Evolutionary conservation across 1,140 invertebrate species (phyloP), one percentile per base, ranked within the genome.

Genomic region (Stegodyphus mimosarum): DNA sequence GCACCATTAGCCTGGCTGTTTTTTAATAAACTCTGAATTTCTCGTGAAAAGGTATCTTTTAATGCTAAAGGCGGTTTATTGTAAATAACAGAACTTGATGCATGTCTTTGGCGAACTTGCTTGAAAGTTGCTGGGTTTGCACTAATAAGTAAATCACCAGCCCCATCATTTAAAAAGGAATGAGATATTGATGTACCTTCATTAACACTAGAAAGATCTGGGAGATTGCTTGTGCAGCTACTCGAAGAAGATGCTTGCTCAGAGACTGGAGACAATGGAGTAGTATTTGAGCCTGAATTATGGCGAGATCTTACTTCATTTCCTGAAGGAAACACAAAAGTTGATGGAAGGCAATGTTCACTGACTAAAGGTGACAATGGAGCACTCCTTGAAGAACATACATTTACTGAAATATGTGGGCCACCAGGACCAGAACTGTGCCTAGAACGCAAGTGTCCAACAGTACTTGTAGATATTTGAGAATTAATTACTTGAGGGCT

Each of bases 371-470:
- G 89, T 51, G 77, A 88, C 51, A 88, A 87, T 80, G 75, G 89
- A 87, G 84, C 87, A 87, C 86, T 89, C 86, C 80, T 87, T 74
- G 85, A 50, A 49, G 52, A 13, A 48, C 33, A 69, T 18, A 79
- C 63, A 77, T 49, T 70, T 63, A 33, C 72, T 51, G 17, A 4
- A 9, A 60, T 7, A 52, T 76, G 72, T 53, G 87, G 87, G 33
- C 74, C 84, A 49, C 87, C 87, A 18, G 88, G 88, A 11, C 88
- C 88, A 53, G 88, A 89, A 55, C 80, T 88, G 55, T 89, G 88
- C n/a, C 88, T 70, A 15, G 85, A 69, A 66, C 87, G 83, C 11
- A 76, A 17, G n/a, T 64, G 80, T 53, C 67, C 67, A 15, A 74
- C n/a, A 49, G n/a, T 64, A n/a, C 52, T 73, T 9, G 67, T n/a